Conservation (phyloP, 2,797 vertebrate genomes). For the Vireo griseus region DNA sequence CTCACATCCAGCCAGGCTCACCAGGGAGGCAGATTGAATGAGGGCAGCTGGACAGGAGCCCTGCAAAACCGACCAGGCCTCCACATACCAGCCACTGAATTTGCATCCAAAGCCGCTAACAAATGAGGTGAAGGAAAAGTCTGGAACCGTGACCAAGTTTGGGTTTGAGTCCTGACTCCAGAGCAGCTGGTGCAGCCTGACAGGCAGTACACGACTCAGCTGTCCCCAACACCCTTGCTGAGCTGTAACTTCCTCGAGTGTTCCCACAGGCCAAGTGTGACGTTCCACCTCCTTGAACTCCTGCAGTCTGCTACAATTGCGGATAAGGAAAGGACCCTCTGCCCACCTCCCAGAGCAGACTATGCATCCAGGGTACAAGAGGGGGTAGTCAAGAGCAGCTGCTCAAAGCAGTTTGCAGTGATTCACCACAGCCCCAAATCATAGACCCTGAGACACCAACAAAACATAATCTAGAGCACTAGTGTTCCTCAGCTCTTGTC, state of each 20-base stretch:
- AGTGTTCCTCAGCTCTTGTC: not conserved
- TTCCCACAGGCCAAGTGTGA: not conserved
- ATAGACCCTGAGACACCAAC: not conserved
- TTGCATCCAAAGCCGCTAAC: not conserved
- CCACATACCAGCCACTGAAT: not conserved
- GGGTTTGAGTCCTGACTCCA: not conserved
- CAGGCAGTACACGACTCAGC: not conserved
- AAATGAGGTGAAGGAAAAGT: constrained; percentile 42
- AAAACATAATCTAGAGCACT: not conserved
- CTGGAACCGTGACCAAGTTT: not conserved
- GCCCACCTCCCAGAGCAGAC: not conserved
- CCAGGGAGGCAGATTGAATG: not conserved
- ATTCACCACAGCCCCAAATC: not conserved
- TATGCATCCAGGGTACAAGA: not conserved
- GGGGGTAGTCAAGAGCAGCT: not conserved
- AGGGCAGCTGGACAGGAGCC: not conserved
- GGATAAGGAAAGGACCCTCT: not conserved
- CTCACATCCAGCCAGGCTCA: not conserved
- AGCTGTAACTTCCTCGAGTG: not conserved
- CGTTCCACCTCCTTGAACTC: not conserved
- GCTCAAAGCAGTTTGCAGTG: not conserved
- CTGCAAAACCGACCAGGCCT: not conserved
- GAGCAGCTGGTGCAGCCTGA: constrained; percentile 27
- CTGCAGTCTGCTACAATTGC: not conserved
- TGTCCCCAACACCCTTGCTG: not conserved